Evolutionary conservation across 2,888 invertebrate species (phyloP), one percentile per base, ranked within the genome.

Genomic region (Dusona sp.): DNA sequence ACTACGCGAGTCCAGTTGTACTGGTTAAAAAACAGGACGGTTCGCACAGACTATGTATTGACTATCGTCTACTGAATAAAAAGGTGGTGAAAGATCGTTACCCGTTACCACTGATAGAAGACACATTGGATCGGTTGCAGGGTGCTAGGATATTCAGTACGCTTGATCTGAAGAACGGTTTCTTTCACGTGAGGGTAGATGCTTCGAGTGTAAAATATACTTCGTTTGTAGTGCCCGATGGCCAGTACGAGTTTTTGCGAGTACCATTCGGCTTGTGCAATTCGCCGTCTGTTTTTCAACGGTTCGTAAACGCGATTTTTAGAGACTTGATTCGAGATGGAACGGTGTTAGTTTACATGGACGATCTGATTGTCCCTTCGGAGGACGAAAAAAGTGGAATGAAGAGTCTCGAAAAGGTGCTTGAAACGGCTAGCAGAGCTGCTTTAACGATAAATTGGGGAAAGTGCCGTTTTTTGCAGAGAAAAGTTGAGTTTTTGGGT

Each of bases 181-280:
- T 91, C 79, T 91, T 90, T 22, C 91, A 92, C 45, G 91, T 92
- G 1, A 75, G 82, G 0, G 67, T 92, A 0, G 87, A 89, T 0
- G 77, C 86, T 61, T 42, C 84, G 11, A 90, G 90, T 73, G 65
- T 85, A 4, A 90, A 91, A 48, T 92, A 90, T 38, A 92, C 91
- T 0, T 78, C 91, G 11, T 92, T 92, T 74, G 85, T 91, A 0
- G 89, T 90, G 0, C 91, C 88, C 3, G 88, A 83, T 25, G 90
- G 89, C 1, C 89, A 90, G 2, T 91, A 87, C 77, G 88, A 91
- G 36, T 91, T 91, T 79, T 22, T 88, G 16, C 86, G 79, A 79
- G 89, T 89, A 19, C 48, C 48, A 19, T 48, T 48, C 19, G 48
- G 48, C 9, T 73, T 91, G 6, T 90, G 89, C 70, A 90, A 90